Conservation (phyloP, 1,140 invertebrate genomes). For the Pentalonia nigronervosa region DNA sequence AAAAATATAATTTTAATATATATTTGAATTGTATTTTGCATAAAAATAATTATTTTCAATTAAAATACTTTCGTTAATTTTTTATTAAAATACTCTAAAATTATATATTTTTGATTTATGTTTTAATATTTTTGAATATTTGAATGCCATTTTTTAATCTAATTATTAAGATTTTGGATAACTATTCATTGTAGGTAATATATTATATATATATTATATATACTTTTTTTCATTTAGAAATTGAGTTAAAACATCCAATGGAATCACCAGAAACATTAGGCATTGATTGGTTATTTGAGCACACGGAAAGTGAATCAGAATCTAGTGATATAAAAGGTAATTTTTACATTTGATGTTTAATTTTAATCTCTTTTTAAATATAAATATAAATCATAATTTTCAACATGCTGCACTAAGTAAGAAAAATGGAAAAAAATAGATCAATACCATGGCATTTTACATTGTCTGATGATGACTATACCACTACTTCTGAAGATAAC, state of each 20-base stretch:
- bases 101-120: neutral
- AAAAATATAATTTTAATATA: neutral
- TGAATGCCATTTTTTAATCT: neutral
- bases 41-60: neutral
- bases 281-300: conserved; percentile 68
- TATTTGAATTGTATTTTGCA: neutral
- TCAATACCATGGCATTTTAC: conserved; percentile 46
- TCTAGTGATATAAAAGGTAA: conserved; percentile 38
- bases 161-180: neutral
- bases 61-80: neutral
- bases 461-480: conserved; percentile 54
- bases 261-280: conserved; percentile 62
- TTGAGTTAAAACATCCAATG: neutral
- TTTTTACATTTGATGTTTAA: neutral
- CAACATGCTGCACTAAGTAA: conserved; percentile 49
- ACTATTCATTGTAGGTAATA: neutral
- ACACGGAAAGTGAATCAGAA: conserved; percentile 67
- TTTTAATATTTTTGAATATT: neutral
- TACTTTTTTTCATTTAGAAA: conserved; percentile 1
- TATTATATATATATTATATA: neutral
- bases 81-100: neutral
- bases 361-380: conserved; percentile 1
- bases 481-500: conserved; percentile 56
- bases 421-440: conserved; percentile 37
- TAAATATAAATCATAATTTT: conserved; percentile 34